Evolutionary conservation across 23 tunicate species (phyloP), one percentile per base, ranked within the genome.

Genomic region (Styela clava): DNA sequence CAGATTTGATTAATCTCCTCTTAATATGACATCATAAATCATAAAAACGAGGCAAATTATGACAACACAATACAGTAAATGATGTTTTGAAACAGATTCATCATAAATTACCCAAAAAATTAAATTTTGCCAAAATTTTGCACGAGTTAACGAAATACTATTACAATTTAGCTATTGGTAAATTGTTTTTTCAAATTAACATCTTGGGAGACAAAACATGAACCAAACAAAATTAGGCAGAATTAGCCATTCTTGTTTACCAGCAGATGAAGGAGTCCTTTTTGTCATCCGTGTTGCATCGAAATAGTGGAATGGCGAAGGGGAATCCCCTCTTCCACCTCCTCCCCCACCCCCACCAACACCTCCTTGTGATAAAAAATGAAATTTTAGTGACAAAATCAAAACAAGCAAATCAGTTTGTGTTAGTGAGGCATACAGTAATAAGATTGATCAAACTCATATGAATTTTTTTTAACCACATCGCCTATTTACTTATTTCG

Each of bases 241-340:
- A 44, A 44, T 44, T 44, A 44, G 7, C 12, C 56, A 12, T 12
- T 44, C 12, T 44, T 44, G 56, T 71, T 88, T 88, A 88, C 93
- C 93, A 35, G 80, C 18, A 0, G 84, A 62, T 20, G 83, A 27
- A 16, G 71, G 86, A 2, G 72, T 78, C 67, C 86, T 78, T 71
- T 88, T 89, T 22, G 94, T 89, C 81, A 79, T 35, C 73, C 88
- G 82, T 52, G 85, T 79, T n/a, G 94, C 79, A 61, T 89, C 94
- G 44, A 79, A 89, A 87, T 84, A 89, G 62, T 84, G 85, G 71
- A 89, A 89, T 21, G 88, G 87, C 24, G 87, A 83, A 21, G 87
- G 87, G 31, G 87, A 74, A 35, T 86, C 79, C 31, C 52, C 74
- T 26, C 74, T 69, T 22, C 79, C 76, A 52, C 33, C 78, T 79